Evolutionary conservation across 2,888 invertebrate species (phyloP), one percentile per base, ranked within the genome.

Genomic region (Macroteleia sp.): DNA sequence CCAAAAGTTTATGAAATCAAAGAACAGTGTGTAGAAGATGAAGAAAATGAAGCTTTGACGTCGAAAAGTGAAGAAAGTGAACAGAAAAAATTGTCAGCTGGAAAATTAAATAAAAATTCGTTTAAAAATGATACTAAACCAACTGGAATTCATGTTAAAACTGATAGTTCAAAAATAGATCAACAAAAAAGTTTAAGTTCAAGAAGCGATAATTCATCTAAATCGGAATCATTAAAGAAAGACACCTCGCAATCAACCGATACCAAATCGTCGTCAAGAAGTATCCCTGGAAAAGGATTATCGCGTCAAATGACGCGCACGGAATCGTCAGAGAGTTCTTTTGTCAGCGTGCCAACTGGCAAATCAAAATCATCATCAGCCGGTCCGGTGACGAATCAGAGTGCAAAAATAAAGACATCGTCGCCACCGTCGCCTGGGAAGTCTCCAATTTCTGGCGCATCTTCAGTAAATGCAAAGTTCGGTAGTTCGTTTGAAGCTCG

Each of bases 271-370:
- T 61, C 81, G 25, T 87, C 86, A 0, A 85, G 87, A 6, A 83
- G 81, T 61, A 82, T 76, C 46, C 83, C 87, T 14, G 64, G 79
- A 48, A 90, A 86, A 66, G 86, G 81, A 52, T 61, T 80, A 17
- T 42, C 85, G 50, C 89, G 89, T 82, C 88, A 88, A 79, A 83
- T 83, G 81, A 87, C 87, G 85, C 88, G 89, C 0, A 59, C 82
- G n/a, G 87, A 87, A 30, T 85, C 86, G 56, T 86, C 88, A 44
- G 87, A 86, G 34, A 77, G 82, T 50, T 85, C 85, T 59, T 76
- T 85, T 86, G 89, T 84, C 82, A 86, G 79, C 64, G 73, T 88
- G 88, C 89, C 89, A 89, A 87, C 85, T 88, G 88, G 88, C 88
- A 90, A 84, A 83, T 86, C 87, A 52, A 90, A 88, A 76, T 89